Evolutionary conservation across 2,113 vertebrate species (phyloP).

Genomic region (Phylloscopus trochilus): DNA sequence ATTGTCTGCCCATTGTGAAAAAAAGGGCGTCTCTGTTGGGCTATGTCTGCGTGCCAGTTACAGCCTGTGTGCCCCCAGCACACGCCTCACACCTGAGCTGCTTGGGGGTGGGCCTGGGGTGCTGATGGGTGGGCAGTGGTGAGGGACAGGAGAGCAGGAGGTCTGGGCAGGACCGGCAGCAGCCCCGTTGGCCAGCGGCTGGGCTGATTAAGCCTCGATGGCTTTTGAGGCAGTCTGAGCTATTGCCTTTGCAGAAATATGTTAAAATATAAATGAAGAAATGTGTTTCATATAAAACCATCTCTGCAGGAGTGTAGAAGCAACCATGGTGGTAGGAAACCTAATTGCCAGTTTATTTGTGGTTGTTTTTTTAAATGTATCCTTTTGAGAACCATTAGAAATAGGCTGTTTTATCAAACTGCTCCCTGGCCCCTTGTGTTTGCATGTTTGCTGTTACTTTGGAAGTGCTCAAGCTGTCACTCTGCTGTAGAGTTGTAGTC

Average conservation of each 20-base stretch:
- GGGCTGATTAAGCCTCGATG: neutral
- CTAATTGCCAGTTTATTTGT: neutral
- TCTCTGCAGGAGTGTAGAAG: neutral
- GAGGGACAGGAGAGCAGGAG: neutral
- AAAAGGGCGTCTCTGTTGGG: neutral
- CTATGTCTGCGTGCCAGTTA: neutral
- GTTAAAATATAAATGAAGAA: constrained; percentile 21
- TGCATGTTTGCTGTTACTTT: neutral
- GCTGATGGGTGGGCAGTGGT: neutral
- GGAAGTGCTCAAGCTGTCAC: neutral
- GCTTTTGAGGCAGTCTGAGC: neutral
- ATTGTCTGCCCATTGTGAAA: neutral
- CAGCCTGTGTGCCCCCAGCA: neutral
- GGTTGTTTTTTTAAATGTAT: neutral
- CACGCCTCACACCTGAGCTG: neutral
- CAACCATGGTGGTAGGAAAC: neutral
- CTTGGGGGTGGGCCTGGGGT: neutral
- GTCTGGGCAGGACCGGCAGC: neutral
- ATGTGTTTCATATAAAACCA: neutral
- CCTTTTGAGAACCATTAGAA: neutral
- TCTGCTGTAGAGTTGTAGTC: neutral
- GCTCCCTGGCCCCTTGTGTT: neutral
- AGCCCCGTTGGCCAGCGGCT: neutral
- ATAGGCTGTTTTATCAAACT: neutral
- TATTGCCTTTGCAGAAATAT: neutral